A percentile compares a stretch with the other conserved stretches of the same genome.
Evolutionary conservation across 92 coral and sea anemone species (phyloP).

Genomic region (Galaxea fascicularis): DNA sequence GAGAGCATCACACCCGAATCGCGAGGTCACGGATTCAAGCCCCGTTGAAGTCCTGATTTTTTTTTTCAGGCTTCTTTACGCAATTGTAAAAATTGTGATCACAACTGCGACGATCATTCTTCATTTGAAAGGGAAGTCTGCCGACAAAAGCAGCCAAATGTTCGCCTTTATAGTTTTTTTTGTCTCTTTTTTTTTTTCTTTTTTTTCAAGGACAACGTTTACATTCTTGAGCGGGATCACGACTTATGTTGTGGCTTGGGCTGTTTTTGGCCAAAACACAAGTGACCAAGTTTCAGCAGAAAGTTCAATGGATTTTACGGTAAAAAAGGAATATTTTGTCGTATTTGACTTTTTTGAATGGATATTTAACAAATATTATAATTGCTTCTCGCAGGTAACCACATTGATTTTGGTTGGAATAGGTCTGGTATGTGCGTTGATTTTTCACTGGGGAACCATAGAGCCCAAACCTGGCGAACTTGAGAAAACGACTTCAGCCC

Average conservation of each 20-base stretch:
- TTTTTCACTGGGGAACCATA: conserved; percentile 14
- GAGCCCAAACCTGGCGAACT: neutral
- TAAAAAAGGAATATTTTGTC: neutral
- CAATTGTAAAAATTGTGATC: no score
- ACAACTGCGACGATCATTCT: no score
- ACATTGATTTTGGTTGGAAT: neutral
- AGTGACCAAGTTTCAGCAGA: conserved; percentile 5
- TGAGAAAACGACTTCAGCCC: no score
- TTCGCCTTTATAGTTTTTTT: no score
- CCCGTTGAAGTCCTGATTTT: no score
- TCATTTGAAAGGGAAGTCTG: no score
- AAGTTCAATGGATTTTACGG: conserved; percentile 17
- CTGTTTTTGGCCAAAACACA: neutral
- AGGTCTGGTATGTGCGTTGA: neutral
- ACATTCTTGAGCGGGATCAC: conserved; percentile 7
- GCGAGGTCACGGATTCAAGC: no score
- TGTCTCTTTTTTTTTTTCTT: neutral
- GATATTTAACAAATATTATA: no score
- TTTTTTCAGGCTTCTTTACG: no score
- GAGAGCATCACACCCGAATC: no score
- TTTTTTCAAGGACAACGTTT: conserved; percentile 9
- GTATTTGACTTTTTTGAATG: no score
- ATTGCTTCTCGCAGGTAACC: neutral
- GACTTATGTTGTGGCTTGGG: conserved; percentile 8
- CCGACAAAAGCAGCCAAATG: no score